Conservation (phyloP, 23 tunicate genomes). For the Styela plicata region DNA sequence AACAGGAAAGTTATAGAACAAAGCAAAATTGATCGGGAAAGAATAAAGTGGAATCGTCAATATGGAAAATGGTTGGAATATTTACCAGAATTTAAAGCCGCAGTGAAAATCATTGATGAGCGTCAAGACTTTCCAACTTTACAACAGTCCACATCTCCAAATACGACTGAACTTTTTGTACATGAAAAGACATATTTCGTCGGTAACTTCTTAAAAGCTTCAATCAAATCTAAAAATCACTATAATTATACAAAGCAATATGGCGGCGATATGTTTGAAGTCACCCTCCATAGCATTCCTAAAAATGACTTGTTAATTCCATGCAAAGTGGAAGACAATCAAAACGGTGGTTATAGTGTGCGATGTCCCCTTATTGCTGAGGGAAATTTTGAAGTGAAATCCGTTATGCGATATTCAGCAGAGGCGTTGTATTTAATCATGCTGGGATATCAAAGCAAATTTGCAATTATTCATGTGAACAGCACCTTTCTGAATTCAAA, state of each 20-base stretch:
- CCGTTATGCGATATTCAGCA: not conserved
- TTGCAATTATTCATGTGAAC: not conserved
- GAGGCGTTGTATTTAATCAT: not conserved
- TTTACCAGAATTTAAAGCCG: not conserved
- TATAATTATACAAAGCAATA: not conserved
- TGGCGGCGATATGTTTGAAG: not conserved
- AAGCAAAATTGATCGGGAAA: no score
- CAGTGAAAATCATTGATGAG: not conserved
- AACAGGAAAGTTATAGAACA: no score
- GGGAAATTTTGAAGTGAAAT: not conserved
- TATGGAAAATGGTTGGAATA: not conserved
- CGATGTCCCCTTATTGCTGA: not conserved
- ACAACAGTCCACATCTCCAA: not conserved
- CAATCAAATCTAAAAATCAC: not conserved
- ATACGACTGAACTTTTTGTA: not conserved
- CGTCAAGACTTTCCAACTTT: not conserved
- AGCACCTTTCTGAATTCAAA: not conserved
- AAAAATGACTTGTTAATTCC: not conserved
- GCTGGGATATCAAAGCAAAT: not conserved
- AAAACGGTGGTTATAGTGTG: not conserved
- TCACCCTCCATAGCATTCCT: not conserved
- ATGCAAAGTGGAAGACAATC: not conserved
- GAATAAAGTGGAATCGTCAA: not conserved
- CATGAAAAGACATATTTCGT: not conserved
- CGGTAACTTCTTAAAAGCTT: not conserved